Evolutionary conservation across 2,888 invertebrate species (phyloP).

Genomic region (Ormyrus thymus): DNA sequence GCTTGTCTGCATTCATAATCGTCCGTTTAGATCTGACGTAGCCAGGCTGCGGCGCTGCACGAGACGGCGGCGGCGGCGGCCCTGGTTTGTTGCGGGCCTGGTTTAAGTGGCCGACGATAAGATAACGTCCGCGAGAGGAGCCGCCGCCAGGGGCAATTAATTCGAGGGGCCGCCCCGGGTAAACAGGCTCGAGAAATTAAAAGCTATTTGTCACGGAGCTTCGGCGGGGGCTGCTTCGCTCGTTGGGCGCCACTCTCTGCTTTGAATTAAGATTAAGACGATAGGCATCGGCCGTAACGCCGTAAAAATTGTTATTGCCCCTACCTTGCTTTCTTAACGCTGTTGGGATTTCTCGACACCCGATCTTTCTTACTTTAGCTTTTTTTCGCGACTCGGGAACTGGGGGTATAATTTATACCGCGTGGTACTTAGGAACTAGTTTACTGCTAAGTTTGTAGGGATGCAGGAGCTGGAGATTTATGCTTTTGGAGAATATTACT

Average conservation of each 20-base stretch:
- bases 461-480: conserved; percentile 5
- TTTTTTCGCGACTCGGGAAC: neutral
- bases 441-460: conserved; percentile 26
- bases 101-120: conserved; percentile 74
- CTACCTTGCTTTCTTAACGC: neutral
- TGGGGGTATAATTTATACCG: conserved; percentile 14
- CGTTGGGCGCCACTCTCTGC: conserved; percentile 55
- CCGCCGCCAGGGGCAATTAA: conserved; percentile 67
- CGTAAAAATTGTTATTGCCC: conserved; percentile 48
- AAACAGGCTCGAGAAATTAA: conserved; percentile 74
- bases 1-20: conserved; percentile 71
- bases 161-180: conserved; percentile 66
- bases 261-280: conserved; percentile 72
- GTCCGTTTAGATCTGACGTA: conserved; percentile 68
- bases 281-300: conserved; percentile 56
- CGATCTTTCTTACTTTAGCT: conserved; percentile 18
- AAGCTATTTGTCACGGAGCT: conserved; percentile 73
- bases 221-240: conserved; percentile 43
- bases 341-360: neutral
- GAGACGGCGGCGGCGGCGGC: neutral
- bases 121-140: conserved; percentile 69
- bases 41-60: neutral
- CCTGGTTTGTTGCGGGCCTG: conserved; percentile 34
- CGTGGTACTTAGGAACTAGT: conserved; percentile 36
- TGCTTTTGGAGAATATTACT: conserved; percentile 16